These are phyloP conservation scores for Actinia equina DNA, from an alignment of 64 coral and sea anemone genomes.

Conservation along the genomic window DNA sequence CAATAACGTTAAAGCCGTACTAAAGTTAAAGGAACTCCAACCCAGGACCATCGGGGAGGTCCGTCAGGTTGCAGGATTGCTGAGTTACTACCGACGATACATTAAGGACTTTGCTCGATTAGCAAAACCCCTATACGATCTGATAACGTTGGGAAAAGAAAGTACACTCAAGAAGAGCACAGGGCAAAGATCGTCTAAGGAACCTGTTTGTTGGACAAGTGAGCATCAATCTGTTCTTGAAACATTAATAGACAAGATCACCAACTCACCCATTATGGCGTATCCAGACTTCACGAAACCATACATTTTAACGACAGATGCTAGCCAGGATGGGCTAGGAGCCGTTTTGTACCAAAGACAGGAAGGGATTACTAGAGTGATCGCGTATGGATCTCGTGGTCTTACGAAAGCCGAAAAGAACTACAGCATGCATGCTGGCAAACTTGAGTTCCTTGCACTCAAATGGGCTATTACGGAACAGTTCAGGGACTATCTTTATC, in stretches of 20 bases:
- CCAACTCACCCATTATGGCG: no score
- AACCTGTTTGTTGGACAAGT: no score
- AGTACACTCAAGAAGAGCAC: neutral
- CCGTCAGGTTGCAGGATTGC: constrained; percentile 34
- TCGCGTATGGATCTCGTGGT: no score
- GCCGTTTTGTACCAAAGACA: constrained; percentile 25
- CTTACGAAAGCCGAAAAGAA: no score
- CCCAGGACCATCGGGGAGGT: constrained; percentile 49
- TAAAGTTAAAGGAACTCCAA: constrained; percentile 38
- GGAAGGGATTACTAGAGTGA: neutral
- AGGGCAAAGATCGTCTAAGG: neutral
- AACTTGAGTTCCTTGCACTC: no score
- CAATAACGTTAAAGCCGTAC: constrained; percentile 36
- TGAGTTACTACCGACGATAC: constrained; percentile 49
- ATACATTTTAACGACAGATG: no score
- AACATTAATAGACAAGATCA: no score
- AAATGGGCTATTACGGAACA: no score
- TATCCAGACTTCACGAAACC: no score
- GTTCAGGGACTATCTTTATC: no score
- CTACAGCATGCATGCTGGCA: no score
- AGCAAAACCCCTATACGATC: constrained; percentile 34
- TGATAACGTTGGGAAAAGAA: neutral
- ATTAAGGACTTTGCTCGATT: constrained; percentile 40
- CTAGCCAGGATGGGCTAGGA: constrained; percentile 7
- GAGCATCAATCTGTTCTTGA: no score